A percentile compares a stretch with the other conserved stretches of the same genome.
Evolutionary conservation across 2,888 invertebrate species (phyloP).

Genomic region (Apamea crenata): DNA sequence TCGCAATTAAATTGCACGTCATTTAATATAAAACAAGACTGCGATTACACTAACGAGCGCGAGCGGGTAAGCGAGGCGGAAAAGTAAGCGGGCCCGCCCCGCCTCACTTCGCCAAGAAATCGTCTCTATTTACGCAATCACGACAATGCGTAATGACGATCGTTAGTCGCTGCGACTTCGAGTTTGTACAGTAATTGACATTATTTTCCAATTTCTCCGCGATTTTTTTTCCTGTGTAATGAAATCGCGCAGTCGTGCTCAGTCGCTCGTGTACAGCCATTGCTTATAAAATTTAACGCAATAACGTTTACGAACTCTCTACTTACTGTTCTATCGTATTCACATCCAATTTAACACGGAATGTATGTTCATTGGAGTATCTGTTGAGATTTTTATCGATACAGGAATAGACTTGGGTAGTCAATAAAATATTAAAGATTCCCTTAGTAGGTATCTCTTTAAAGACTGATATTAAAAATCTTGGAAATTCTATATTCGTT

Average conservation of each 20-base stretch:
- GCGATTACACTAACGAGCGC: conserved; percentile 84
- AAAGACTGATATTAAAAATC: background rate
- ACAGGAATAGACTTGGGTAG: conserved; percentile 36
- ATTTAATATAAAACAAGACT: conserved; percentile 75
- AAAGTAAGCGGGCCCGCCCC: conserved; percentile 81
- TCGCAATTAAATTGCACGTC: conserved; percentile 75
- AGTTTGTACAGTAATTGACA: conserved; percentile 87
- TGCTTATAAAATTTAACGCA: conserved; percentile 69
- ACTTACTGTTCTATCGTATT: conserved; percentile 61
- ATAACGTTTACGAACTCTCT: conserved; percentile 65
- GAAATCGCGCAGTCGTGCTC: conserved; percentile 83
- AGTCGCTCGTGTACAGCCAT: conserved; percentile 73
- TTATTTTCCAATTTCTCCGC: conserved; percentile 89
- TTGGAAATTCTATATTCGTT: conserved; percentile 7
- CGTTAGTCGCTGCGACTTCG: conserved; percentile 82
- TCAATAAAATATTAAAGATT: conserved; percentile 29
- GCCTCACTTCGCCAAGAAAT: conserved; percentile 83
- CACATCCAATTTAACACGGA: conserved; percentile 61
- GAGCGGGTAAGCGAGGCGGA: conserved; percentile 84
- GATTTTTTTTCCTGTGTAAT: conserved; percentile 82
- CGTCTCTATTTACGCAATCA: conserved; percentile 87
- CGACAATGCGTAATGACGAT: conserved; percentile 88
- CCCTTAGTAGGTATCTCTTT: background rate
- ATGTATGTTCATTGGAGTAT: conserved; percentile 49
- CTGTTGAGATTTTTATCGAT: conserved; percentile 53